A percentile compares a stretch with the other conserved stretches of the same genome.
phyloP scores from a whole-genome alignment of 1,140 invertebrate genomes.

The Tetraneura akinire region DNA sequence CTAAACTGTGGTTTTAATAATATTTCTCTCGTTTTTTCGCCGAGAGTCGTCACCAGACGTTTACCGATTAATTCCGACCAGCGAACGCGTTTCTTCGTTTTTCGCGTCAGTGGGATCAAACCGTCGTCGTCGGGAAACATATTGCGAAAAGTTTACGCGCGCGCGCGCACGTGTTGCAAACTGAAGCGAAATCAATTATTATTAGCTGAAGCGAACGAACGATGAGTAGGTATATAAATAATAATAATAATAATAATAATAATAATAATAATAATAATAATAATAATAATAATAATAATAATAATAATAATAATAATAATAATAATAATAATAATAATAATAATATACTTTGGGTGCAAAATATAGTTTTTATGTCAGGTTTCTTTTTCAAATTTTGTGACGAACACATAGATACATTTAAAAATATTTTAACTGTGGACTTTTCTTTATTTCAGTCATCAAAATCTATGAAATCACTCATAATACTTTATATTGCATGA shows the following conservation, averaged over 20 bases:
- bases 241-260: slow-evolving; percentile 42
- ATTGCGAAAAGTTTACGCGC: neutral
- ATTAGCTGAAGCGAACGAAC: neutral
- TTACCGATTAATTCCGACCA: slow-evolving; percentile 28
- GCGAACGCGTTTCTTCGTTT: neutral
- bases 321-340: too few relatives aligned
- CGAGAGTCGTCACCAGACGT: too few relatives aligned
- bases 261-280: too few relatives aligned
- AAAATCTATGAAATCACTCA: neutral
- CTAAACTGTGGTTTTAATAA: too few relatives aligned
- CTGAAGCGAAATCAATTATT: slow-evolving; percentile 1
- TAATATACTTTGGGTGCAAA: neutral
- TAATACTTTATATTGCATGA: neutral
- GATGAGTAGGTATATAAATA: neutral
- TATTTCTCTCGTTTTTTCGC: too few relatives aligned
- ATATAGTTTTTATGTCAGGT: slow-evolving; percentile 15
- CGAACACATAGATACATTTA: slow-evolving; percentile 15
- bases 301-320: too few relatives aligned
- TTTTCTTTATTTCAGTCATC: neutral
- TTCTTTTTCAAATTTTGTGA: neutral
- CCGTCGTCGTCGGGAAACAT: neutral
- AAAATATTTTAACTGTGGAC: slow-evolving; percentile 1
- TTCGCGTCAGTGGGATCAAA: neutral
- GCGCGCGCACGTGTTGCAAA: too few relatives aligned
- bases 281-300: too few relatives aligned